These are phyloP conservation scores for Imbricaverruca yamaguchii DNA, from an alignment of 2,888 invertebrate genomes.

Conservation along the genomic window DNA sequence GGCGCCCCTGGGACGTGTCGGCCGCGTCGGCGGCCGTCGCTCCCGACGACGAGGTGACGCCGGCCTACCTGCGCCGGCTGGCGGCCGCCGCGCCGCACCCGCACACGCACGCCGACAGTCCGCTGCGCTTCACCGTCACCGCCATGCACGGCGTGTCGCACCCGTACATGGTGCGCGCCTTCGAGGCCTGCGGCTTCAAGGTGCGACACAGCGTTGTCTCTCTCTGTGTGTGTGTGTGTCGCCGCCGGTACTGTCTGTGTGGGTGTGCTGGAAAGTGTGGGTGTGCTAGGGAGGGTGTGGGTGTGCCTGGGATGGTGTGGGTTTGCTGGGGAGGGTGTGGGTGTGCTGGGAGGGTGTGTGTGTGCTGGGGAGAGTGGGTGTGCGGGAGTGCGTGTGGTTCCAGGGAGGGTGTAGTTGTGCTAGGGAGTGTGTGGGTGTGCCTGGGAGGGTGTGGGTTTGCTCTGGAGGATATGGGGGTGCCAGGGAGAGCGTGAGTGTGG, in stretches of 20 bases:
- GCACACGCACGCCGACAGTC: conserved; percentile 50
- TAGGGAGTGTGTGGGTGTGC: too few relatives aligned
- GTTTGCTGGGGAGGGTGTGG: too few relatives aligned
- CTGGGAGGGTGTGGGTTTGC: too few relatives aligned
- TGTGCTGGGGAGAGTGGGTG: too few relatives aligned
- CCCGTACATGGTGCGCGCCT: conserved; percentile 63
- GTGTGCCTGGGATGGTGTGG: neutral
- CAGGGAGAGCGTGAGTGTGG: too few relatives aligned
- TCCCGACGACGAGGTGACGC: conserved; percentile 59
- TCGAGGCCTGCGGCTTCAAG: conserved; percentile 64
- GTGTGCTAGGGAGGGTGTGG: neutral
- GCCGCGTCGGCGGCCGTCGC: conserved; percentile 52
- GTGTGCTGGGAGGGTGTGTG: too few relatives aligned
- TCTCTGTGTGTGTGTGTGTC: too few relatives aligned
- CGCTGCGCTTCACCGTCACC: conserved; percentile 53
- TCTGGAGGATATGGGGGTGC: too few relatives aligned
- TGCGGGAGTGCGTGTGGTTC: too few relatives aligned
- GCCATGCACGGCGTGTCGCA: conserved; percentile 98
- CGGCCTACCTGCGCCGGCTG: conserved; percentile 58
- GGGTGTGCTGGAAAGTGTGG: neutral
- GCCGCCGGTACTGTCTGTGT: too few relatives aligned
- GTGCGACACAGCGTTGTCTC: conserved; percentile 42
- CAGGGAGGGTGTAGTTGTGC: too few relatives aligned
- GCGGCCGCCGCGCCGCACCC: conserved; percentile 49
- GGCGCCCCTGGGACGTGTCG: conserved; percentile 64